Conservation (phyloP, 2,113 vertebrate genomes). For the Xyrauchen texanus region DNA sequence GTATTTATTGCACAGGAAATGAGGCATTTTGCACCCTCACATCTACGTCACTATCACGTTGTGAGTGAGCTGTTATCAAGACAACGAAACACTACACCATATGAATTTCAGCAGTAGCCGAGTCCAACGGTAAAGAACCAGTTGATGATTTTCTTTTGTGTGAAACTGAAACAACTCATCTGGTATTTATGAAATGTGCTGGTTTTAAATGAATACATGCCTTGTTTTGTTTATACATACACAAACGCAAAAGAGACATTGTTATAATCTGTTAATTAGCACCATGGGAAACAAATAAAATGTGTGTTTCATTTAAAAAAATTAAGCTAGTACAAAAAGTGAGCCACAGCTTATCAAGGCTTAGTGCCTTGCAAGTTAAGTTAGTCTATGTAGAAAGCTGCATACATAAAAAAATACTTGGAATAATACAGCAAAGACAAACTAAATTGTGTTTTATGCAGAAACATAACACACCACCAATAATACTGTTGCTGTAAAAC, state of each 20-base stretch:
- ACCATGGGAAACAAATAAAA: slow-evolving; percentile 19
- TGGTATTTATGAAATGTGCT: slow-evolving; percentile 6
- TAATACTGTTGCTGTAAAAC: slow-evolving; percentile 4
- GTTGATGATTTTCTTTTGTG: not conserved
- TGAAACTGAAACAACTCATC: not conserved
- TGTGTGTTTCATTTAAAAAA: slow-evolving; percentile 13
- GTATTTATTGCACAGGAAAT: slow-evolving; percentile 46
- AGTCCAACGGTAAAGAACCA: not conserved
- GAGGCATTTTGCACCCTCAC: slow-evolving; percentile 10
- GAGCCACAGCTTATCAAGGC: not conserved
- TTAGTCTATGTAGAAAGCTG: not conserved
- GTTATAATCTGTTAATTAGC: not conserved
- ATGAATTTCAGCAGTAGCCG: slow-evolving; percentile 15
- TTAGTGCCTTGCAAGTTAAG: not conserved
- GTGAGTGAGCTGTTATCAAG: not conserved
- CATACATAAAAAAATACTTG: not conserved
- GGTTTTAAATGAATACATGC: not conserved
- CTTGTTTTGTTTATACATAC: slow-evolving; percentile 3
- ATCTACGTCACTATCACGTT: slow-evolving; percentile 2
- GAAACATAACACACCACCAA: not conserved
- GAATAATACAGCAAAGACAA: not conserved
- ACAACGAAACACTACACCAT: not conserved
- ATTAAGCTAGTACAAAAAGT: too few relatives aligned
- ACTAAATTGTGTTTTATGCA: not conserved
- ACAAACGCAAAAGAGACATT: not conserved